A percentile compares a stretch with the other conserved stretches of the same genome.
Conservation (phyloP, 2,797 vertebrate genomes). For the Falco concolor region DNA sequence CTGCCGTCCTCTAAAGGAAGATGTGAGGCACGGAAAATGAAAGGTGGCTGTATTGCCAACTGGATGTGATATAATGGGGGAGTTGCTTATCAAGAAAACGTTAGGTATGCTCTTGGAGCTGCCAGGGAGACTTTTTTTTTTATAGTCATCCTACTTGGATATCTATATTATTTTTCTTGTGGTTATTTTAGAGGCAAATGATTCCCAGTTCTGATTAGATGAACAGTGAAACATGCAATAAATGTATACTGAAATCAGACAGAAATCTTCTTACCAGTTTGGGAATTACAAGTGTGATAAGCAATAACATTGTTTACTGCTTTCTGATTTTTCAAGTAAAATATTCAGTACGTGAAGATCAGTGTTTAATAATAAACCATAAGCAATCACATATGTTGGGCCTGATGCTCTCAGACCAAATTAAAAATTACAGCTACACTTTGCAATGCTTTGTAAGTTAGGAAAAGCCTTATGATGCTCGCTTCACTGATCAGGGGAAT, state of each 20-base stretch:
- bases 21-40: neutral
- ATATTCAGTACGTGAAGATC: neutral
- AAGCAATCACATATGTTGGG: neutral
- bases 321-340: neutral
- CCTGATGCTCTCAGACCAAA: neutral
- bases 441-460: neutral
- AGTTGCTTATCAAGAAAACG: neutral
- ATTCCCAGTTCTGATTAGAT: neutral
- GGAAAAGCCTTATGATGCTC: neutral
- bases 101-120: neutral
- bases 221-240: neutral
- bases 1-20: neutral
- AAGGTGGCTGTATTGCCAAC: neutral
- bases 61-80: neutral
- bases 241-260: neutral
- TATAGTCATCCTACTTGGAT: neutral
- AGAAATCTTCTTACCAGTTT: neutral
- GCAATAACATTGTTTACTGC: neutral
- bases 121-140: neutral
- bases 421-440: neutral
- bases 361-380: neutral
- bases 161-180: neutral
- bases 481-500: rapidly evolving
- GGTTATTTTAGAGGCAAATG: neutral
- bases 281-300: neutral